Evolutionary conservation across 2,113 vertebrate genomes (phyloP), one percentile per base, ranked within the genome.

Genomic region (Scortum barcoo): DNA sequence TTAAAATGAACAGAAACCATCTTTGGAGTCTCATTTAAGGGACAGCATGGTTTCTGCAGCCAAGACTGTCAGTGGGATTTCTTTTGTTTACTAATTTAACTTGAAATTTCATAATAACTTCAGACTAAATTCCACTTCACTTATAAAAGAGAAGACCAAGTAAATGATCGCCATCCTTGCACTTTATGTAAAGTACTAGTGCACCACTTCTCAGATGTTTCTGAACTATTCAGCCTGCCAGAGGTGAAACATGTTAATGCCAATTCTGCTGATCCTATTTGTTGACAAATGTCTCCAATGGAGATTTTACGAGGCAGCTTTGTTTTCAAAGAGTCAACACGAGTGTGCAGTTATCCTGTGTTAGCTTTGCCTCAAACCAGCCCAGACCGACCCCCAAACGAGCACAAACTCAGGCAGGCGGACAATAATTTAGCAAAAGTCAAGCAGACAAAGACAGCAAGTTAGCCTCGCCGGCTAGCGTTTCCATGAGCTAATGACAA

Each of bases 401-500:
- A n/a, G 0, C 48, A n/a, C 67, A 72, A 67, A 81, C 65, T 58
- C n/a, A n/a, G n/a, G n/a, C n/a, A n/a, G n/a, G n/a, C n/a, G n/a
- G n/a, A 73, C 48, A 86, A 57, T 60, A 85, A 85, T 68, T 72
- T 63, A 78, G 57, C 68, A 86, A 69, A 91, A 90, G 66, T 86
- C 78, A 83, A 84, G 57, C 88, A 90, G 90, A 93, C 93, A 93
- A 92, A 93, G 91, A 86, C 88, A 88, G 79, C 84, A 86, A 86
- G 87, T 91, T 92, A 93, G 92, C 92, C 69, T 72, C 65, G 30
- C 38, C 62, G 48, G 90, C 92, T 93, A 91, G 90, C 89, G 80
- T 82, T 70, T 67, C 82, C 88, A 63, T 68, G 63, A 83, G 90
- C 91, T 93, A 91, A 86, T 93, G 89, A 93, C 93, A 93, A 94